phyloP scores from a whole-genome alignment of 1,140 invertebrate species.

The Magallana gigas region DNA sequence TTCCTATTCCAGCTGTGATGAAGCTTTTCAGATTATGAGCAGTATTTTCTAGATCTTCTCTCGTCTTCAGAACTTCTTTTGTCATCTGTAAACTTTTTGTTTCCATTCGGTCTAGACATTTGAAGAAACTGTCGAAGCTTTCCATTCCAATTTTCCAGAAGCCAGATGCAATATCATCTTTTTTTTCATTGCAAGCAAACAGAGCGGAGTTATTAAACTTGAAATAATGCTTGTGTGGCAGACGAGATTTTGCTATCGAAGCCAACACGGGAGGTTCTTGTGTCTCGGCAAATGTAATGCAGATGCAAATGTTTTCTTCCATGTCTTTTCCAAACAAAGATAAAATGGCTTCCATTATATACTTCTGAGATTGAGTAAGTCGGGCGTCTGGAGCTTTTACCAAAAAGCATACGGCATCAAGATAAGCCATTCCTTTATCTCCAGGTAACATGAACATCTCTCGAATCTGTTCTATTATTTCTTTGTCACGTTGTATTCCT shows the following conservation, averaged over 20 bases:
- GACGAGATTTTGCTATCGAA: slow-evolving; percentile 45
- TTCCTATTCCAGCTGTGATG: slow-evolving; percentile 44
- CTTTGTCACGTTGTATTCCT: slow-evolving; percentile 59
- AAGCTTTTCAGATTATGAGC: slow-evolving; percentile 39
- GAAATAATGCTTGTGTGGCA: slow-evolving; percentile 52
- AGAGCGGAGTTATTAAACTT: slow-evolving; percentile 60
- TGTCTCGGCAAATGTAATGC: slow-evolving; percentile 67
- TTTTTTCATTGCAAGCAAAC: slow-evolving; percentile 14
- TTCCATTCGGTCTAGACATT: slow-evolving; percentile 37
- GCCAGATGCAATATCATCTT: slow-evolving; percentile 12
- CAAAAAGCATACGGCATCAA: slow-evolving; percentile 64
- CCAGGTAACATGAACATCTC: slow-evolving; percentile 54
- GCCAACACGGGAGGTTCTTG: slow-evolving; percentile 58
- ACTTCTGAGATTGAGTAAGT: slow-evolving; percentile 56
- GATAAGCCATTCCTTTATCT: slow-evolving; percentile 53
- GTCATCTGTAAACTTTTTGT: slow-evolving; percentile 54
- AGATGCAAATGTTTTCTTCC: slow-evolving; percentile 61
- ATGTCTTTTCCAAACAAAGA: slow-evolving; percentile 68
- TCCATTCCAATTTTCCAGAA: slow-evolving; percentile 51
- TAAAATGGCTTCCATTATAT: slow-evolving; percentile 65
- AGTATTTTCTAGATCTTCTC: slow-evolving; percentile 48
- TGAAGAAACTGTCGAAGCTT: slow-evolving; percentile 54
- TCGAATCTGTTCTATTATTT: slow-evolving; percentile 61
- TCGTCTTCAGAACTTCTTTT: slow-evolving; percentile 50
- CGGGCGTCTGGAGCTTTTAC: slow-evolving; percentile 57